Conservation (phyloP, 2,888 invertebrate species). For the Cordilura impudica region DNA sequence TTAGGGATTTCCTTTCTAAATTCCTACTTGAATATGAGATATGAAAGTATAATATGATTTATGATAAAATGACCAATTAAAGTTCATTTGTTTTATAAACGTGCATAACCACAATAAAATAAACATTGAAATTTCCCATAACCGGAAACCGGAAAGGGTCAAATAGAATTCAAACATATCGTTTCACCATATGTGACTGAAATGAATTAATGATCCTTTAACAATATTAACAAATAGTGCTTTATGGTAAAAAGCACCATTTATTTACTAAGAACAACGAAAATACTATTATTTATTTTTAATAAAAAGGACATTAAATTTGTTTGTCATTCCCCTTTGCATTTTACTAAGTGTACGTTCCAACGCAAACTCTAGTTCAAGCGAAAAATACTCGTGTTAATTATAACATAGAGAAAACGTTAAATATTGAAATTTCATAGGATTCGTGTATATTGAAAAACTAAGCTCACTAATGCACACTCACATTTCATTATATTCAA, state of each 20-base stretch:
- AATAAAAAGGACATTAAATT: conserved; percentile 59
- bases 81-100: conserved; percentile 43
- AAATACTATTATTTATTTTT: conserved; percentile 33
- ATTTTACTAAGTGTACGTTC: too few species aligned
- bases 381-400: conserved; percentile 17
- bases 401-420: conserved; percentile 39
- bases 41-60: conserved; percentile 19
- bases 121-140: conserved; percentile 17
- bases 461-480: conserved; percentile 26
- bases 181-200: conserved; percentile 15
- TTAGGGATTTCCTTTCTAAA: background rate
- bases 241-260: background rate
- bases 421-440: background rate
- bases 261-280: conserved; percentile 40
- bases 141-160: conserved; percentile 26
- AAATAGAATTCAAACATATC: conserved; percentile 14
- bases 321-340: conserved; percentile 27
- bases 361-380: conserved; percentile 22
- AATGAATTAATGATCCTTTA: conserved; percentile 38
- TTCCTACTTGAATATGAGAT: background rate
- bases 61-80: conserved; percentile 20
- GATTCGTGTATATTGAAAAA: conserved; percentile 2
- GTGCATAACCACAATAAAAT: conserved; percentile 31
- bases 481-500: conserved; percentile 30
- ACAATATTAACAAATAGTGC: background rate